These are phyloP conservation scores for Protonibea diacanthus DNA, from an alignment of 2,797 vertebrate genomes.

Conservation along the genomic window DNA sequence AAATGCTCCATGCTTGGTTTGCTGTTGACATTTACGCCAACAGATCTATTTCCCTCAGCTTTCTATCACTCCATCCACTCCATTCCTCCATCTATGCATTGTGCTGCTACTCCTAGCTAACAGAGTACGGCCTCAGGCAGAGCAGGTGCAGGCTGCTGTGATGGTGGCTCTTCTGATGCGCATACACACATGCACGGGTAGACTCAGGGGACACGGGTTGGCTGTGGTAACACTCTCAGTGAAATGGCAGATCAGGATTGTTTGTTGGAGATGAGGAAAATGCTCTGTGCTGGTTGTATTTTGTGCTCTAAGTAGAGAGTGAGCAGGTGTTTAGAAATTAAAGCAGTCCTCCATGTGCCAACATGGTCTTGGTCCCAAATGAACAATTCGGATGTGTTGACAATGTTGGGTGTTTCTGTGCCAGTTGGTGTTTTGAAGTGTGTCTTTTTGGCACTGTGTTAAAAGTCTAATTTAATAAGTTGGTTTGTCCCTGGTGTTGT, in stretches of 20 bases:
- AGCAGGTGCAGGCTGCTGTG: conserved; percentile 76
- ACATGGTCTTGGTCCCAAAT: conserved; percentile 38
- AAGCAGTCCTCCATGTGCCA: conserved; percentile 57
- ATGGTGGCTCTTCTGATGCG: conserved; percentile 62
- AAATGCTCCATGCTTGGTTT: conserved; percentile 46
- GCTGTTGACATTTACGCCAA: conserved; percentile 68
- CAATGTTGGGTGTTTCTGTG: conserved; percentile 48
- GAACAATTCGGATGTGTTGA: conserved; percentile 65
- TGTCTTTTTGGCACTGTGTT: conserved; percentile 47
- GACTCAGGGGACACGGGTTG: conserved; percentile 62
- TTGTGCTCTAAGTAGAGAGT: conserved; percentile 53
- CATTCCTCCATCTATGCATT: conserved; percentile 45
- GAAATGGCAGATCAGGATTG: conserved; percentile 63
- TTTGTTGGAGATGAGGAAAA: conserved; percentile 53
- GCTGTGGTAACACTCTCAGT: conserved; percentile 51
- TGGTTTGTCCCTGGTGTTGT: conserved; percentile 38
- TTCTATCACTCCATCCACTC: conserved; percentile 39
- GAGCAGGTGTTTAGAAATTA: conserved; percentile 76
- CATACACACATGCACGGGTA: conserved; percentile 40
- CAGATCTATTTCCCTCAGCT: conserved; percentile 53
- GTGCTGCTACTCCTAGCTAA: conserved; percentile 54
- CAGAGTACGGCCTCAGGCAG: conserved; percentile 65
- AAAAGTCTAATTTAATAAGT: conserved; percentile 57
- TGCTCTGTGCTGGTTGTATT: conserved; percentile 48
- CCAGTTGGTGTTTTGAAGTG: conserved; percentile 62